Percentiles rank a stretch among this genome's conserved stretches.
Conservation (phyloP, 2,888 invertebrate species). For the Hydropsyche betteni region DNA sequence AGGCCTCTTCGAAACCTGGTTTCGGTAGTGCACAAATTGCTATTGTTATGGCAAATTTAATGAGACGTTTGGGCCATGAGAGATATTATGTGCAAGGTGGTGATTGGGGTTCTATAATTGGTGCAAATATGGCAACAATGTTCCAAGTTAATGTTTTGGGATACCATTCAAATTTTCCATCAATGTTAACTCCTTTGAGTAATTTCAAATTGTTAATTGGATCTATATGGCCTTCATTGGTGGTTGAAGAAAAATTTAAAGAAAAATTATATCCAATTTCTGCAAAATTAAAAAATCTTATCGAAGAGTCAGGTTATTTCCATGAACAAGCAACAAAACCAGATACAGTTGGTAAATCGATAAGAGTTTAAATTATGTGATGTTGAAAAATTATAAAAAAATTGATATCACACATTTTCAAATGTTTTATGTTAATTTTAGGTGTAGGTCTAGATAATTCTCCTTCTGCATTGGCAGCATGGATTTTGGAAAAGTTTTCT, state of each 20-base stretch:
- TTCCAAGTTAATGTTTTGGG: constrained; percentile 64
- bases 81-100: constrained; percentile 77
- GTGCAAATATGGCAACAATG: constrained; percentile 63
- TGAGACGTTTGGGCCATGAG: constrained; percentile 73
- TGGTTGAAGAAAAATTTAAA: constrained; percentile 62
- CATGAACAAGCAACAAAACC: constrained; percentile 76
- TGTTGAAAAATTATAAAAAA: neutral
- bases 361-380: constrained; percentile 35
- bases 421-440: constrained; percentile 53
- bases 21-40: constrained; percentile 64
- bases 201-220: constrained; percentile 60
- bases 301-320: constrained; percentile 59
- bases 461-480: constrained; percentile 87
- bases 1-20: constrained; percentile 70
- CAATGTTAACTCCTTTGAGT: constrained; percentile 56
- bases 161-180: constrained; percentile 72
- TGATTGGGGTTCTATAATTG: constrained; percentile 72
- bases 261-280: constrained; percentile 64
- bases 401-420: neutral
- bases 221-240: constrained; percentile 62
- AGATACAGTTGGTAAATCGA: constrained; percentile 71
- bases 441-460: constrained; percentile 78
- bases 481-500: constrained; percentile 89
- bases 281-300: constrained; percentile 53
- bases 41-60: constrained; percentile 71